Conservation (phyloP, 2,888 invertebrate species). For the Fragum whitleyi region DNA sequence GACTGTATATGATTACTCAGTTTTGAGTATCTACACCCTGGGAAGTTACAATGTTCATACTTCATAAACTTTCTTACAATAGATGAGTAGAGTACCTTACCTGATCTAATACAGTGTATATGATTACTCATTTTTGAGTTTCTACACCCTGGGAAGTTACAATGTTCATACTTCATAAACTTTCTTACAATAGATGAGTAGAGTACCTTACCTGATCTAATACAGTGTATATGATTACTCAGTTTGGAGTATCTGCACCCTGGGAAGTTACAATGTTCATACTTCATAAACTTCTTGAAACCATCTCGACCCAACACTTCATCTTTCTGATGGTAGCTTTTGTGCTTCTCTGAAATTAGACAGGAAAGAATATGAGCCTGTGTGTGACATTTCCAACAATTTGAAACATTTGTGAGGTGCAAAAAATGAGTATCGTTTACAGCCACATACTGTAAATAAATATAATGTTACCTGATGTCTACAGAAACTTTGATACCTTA, state of each 20-base stretch:
- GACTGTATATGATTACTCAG: constrained; percentile 99
- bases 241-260: constrained; percentile 97
- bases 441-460: not conserved
- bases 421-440: not conserved
- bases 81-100: too few relatives aligned
- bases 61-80: constrained; percentile 99
- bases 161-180: constrained; percentile 98
- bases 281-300: constrained; percentile 99
- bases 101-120: constrained; percentile 96
- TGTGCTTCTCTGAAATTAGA: constrained; percentile 95
- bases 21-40: constrained; percentile 96
- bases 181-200: too few relatives aligned
- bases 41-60: constrained; percentile 96
- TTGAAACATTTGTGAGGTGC: too few relatives aligned
- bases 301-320: constrained; percentile 97
- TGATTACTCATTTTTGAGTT: constrained; percentile 98
- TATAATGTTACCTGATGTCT: too few relatives aligned
- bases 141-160: constrained; percentile 95
- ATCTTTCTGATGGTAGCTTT: constrained; percentile 98
- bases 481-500: too few relatives aligned
- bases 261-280: constrained; percentile 95
- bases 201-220: constrained; percentile 87
- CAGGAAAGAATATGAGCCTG: not conserved
- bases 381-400: too few relatives aligned
- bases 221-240: constrained; percentile 99